Conservation (phyloP, 1,140 invertebrate genomes). For the Parasteatoda tepidariorum region DNA sequence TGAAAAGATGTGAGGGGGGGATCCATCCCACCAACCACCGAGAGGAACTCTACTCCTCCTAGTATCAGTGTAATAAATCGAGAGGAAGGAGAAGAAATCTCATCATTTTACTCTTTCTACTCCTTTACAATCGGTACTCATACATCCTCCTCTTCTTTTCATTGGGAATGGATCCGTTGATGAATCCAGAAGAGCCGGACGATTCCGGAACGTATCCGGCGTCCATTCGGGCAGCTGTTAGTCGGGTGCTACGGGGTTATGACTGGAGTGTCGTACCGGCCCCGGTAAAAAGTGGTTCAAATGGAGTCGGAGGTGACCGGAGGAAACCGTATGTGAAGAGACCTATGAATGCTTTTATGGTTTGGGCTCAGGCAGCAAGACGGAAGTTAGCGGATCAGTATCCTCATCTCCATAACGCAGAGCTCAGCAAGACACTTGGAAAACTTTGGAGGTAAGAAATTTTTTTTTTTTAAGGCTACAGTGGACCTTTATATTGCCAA, state of each 20-base stretch:
- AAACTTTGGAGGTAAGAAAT: conserved; percentile 86
- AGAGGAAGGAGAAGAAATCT: not conserved
- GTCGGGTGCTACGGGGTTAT: conserved; percentile 75
- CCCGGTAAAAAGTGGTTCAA: conserved; percentile 70
- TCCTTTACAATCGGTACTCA: not conserved
- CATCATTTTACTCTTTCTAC: not conserved
- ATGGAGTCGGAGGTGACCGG: conserved; percentile 67
- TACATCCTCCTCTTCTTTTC: not conserved
- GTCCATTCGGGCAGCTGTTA: conserved; percentile 67
- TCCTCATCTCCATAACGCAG: conserved; percentile 93
- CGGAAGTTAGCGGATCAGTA: conserved; percentile 87
- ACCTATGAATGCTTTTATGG: conserved; percentile 97
- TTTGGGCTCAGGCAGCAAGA: conserved; percentile 92
- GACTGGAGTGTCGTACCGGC: conserved; percentile 84
- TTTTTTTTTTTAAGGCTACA: not conserved
- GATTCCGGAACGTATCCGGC: conserved; percentile 31
- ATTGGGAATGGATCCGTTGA: not conserved
- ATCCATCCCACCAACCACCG: not conserved
- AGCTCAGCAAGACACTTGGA: conserved; percentile 90
- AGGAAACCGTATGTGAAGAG: conserved; percentile 83
- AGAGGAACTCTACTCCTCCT: not conserved
- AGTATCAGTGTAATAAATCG: not conserved
- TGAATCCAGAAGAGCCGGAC: not conserved
- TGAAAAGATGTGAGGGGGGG: not conserved
- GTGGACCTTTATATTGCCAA: too few relatives aligned